Base-by-base conservation (phyloP, 2,113 vertebrate genomes). In the Cyprinodon tularosa region DNA sequence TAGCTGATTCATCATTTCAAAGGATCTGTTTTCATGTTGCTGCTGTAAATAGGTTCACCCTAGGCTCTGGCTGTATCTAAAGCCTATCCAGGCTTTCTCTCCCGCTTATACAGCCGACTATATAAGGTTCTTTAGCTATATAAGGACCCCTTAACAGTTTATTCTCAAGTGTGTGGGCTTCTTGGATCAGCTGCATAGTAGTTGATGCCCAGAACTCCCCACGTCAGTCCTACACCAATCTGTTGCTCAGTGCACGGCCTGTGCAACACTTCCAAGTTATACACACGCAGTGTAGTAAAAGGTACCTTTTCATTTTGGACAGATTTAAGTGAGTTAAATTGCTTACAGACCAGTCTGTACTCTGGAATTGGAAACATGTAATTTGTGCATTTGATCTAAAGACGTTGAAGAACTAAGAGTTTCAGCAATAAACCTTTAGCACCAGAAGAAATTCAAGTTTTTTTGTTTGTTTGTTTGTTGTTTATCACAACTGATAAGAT, bases 21-120 rank as follows among this genome's bases (percentile, higher is more conserved):
- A 70, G 82, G 85, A 91, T 94, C 89, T 81, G 39, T 82, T 92
- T 93, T 93, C 92, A 86, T 72, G 84, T 88, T 84, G 78, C 74
- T 85, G 80, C 93, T 88, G 84, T 92, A 92, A 94, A 94, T 94
- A 93, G 88, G 82, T 84, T 76, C 78, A 45, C 61, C 72, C 76
- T 89, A 59, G 78, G 87, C 64, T 71, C 78, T 65, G 70, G 75
- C 78, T 82, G 73, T 84, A 89, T 92, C 83, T 78, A 76, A 86
- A 77, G 79, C 85, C 62, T 42, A 42, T 69, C 59, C 74, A 72
- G 64, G 50, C 45, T 74, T 79, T 71, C 80, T 89, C 74, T 80
- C 12, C 68, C 82, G 83, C 82, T 83, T 73, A 68, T 78, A 69
- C 77, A 86, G 71, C 71, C 8, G 15, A 47, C 59, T 66, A 75